Evolutionary conservation across 2,797 vertebrate genomes (phyloP).

Genomic region (Crenichthys baileyi): DNA sequence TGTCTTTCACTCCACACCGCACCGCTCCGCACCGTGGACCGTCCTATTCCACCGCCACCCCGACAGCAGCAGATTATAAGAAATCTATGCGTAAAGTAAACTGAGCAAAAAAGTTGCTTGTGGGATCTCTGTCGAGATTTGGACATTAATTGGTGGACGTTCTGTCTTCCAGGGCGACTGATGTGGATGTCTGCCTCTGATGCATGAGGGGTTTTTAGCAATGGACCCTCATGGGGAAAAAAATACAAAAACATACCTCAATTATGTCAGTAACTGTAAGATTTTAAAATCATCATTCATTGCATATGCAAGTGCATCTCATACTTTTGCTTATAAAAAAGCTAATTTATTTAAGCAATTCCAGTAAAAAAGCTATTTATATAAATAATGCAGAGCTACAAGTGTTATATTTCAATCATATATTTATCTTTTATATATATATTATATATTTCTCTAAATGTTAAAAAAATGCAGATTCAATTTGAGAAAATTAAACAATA

Average conservation of each 20-base stretch:
- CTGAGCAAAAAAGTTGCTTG: not conserved
- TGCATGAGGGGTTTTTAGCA: not conserved
- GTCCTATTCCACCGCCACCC: constrained; percentile 41
- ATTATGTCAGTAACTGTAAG: not conserved
- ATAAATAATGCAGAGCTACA: not conserved
- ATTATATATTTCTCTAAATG: too few relatives aligned
- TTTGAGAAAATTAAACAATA: not conserved
- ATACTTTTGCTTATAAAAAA: not conserved
- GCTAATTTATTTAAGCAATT: not conserved
- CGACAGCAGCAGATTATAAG: constrained; percentile 20
- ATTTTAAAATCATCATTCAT: not conserved
- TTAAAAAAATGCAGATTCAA: too few relatives aligned
- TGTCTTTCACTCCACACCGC: constrained; percentile 25
- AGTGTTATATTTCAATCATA: not conserved
- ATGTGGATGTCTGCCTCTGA: not conserved
- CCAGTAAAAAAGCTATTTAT: not conserved
- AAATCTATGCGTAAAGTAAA: not conserved
- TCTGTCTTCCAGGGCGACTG: not conserved
- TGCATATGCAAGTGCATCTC: not conserved
- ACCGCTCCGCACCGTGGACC: constrained; percentile 28
- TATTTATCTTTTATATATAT: not conserved
- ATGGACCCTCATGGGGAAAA: not conserved
- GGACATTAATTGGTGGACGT: not conserved
- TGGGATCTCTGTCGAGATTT: not conserved
- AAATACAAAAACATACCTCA: not conserved